phyloP scores from a whole-genome alignment of 2,888 invertebrate genomes.

The Iselma pallidipennis region DNA sequence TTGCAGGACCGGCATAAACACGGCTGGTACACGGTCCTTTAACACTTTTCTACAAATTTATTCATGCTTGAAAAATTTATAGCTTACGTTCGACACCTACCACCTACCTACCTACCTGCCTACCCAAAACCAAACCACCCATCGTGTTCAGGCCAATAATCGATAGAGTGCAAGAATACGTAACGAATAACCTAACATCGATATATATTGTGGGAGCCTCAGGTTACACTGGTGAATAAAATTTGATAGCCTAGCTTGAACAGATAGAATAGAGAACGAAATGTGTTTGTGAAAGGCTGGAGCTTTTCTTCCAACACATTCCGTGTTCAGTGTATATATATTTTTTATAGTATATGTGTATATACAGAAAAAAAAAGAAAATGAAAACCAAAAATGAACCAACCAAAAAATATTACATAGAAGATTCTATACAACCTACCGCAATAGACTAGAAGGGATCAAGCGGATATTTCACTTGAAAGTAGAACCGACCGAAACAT shows the following conservation, averaged over 20 bases:
- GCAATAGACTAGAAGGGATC: slow-evolving; percentile 10
- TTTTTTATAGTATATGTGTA: slow-evolving; percentile 11
- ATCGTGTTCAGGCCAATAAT: slow-evolving; percentile 21
- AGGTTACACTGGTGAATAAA: slow-evolving; percentile 27
- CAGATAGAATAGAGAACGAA: slow-evolving; percentile 24
- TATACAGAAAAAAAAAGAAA: background rate
- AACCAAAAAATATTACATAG: slow-evolving; percentile 23
- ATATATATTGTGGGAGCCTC: slow-evolving; percentile 17
- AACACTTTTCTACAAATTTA: slow-evolving; percentile 26
- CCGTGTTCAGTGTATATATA: slow-evolving; percentile 10
- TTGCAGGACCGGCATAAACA: slow-evolving; percentile 5
- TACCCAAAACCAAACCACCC: background rate
- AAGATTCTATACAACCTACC: slow-evolving; percentile 14
- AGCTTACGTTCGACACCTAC: slow-evolving; percentile 10
- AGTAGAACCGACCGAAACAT: slow-evolving; percentile 15
- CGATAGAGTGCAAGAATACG: slow-evolving; percentile 28
- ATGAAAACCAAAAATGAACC: slow-evolving; percentile 23
- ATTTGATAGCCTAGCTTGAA: slow-evolving; percentile 21
- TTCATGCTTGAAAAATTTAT: slow-evolving; percentile 27
- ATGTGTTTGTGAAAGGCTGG: slow-evolving; percentile 28
- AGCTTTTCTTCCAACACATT: slow-evolving; percentile 22
- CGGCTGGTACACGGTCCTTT: slow-evolving; percentile 11
- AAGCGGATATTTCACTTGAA: slow-evolving; percentile 19
- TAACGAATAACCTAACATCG: slow-evolving; percentile 22
- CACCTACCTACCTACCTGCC: background rate